Base-by-base conservation (phyloP, 2,797 vertebrate genomes). In the Myiothlypis coronata region DNA sequence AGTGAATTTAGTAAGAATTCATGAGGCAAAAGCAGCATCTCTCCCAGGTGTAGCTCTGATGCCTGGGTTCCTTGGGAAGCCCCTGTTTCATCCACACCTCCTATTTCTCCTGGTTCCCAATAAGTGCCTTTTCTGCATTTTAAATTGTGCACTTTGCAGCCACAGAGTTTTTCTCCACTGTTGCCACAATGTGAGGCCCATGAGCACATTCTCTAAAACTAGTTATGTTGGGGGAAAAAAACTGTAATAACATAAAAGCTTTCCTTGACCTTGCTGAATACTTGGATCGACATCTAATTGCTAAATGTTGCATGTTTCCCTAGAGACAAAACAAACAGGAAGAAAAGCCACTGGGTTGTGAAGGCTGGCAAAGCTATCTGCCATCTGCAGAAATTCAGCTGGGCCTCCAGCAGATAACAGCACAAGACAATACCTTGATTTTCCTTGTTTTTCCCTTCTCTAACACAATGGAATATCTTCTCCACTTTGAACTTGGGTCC, bases 321-420 rank as follows among this genome's bases (percentile, higher is more conserved):
- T 56, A 46, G 71, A 78, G 92, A 91, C 61, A 87, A 92, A 94
- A 94, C 75, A 96, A 95, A 52, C 23, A 81, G 11, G 69, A 89
- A 91, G 79, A 92, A 87, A 94, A 95, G 82, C 53, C 87, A 92
- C 75, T 37, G 84, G 50, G 19, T 71, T 92, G 61, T 60, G 87
- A 88, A 91, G 89, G 60, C 89, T 96, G 87, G 92, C 84, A 96
- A 95, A 94, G 76, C 91, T 96, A 96, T 96, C 94, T 89, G 24
- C 77, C 83, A 95, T 94, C 95, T 95, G 96, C 96, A 96, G 94
- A 95, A 93, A 96, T 91, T 93, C 95, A 95, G 65, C 91, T 83
- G 96, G 92, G 94, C 34, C 71, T 93, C 70, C 90, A 89, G 71
- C 65, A 89, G 90, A 96, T 81, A 94, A 96, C 56, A 53, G 37